These are phyloP conservation scores for Hippolais icterina DNA, from an alignment of 2,113 vertebrate species.

Conservation along the genomic window DNA sequence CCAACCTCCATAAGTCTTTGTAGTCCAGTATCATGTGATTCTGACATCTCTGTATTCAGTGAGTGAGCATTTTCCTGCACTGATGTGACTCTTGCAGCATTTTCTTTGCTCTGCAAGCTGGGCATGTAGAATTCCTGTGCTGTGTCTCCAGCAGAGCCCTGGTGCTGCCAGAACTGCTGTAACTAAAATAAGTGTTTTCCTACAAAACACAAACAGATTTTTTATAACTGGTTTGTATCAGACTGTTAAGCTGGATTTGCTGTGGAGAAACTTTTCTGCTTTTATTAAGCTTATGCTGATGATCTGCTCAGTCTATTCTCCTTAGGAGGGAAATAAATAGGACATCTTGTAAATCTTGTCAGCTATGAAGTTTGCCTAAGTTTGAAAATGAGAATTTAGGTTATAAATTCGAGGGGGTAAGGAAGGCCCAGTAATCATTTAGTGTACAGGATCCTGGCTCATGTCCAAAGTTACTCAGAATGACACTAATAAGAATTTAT, in stretches of 20 bases:
- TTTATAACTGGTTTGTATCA: neutral
- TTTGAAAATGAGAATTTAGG: neutral
- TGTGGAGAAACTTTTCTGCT: neutral
- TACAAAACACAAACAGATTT: neutral
- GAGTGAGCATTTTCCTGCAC: neutral
- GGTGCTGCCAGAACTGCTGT: neutral
- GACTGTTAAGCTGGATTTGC: neutral
- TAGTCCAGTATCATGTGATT: neutral
- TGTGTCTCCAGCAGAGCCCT: neutral
- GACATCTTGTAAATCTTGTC: neutral
- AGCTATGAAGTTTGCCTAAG: neutral
- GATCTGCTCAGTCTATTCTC: neutral
- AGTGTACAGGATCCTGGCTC: neutral
- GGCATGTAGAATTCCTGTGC: neutral
- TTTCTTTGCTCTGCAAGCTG: neutral
- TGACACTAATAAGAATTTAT: neutral
- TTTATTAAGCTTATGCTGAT: neutral
- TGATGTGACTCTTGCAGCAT: neutral
- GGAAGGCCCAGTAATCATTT: neutral
- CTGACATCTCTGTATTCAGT: neutral
- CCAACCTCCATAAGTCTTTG: neutral
- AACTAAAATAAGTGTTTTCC: neutral
- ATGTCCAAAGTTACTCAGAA: neutral
- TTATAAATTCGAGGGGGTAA: neutral
- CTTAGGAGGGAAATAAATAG: neutral